Evolutionary conservation across 2,113 vertebrate species (phyloP), one percentile per base, ranked within the genome.

Genomic region (Gasterosteus nipponicus): DNA sequence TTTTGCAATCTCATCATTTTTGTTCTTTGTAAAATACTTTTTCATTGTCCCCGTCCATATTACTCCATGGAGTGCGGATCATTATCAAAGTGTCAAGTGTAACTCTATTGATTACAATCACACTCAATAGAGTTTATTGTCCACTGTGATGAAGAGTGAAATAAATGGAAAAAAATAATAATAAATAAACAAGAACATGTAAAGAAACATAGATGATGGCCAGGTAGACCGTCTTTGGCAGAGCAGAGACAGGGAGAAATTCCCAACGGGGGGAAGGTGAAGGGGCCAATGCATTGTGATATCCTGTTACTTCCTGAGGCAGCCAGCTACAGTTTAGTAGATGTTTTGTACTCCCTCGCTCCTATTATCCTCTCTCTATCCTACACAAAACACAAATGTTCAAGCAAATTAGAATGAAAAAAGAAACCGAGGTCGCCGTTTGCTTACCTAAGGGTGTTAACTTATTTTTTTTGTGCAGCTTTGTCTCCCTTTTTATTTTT

Each of bases 301-400:
- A 88, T 91, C 86, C 81, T 49, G 78, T 92, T 92, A 86, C 91
- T 85, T 83, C 84, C 79, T 9, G 75, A 73, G 89, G 91, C 86
- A 83, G 83, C 77, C 81, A 86, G 77, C 81, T 71, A 78, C 77
- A 84, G 64, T 80, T 78, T 56, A 80, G 72, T 56, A 67, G 60
- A 73, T n/a, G 19, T 83, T 73, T 73, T 70, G 73, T 58, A 64
- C 75, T 74, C 51, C 18, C 65, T 51, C 41, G 10, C 75, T 65
- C 54, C 22, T 4, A 12, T 47, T 4, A 56, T 11, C 47, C 54
- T 44, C 4, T 38, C 69, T 62, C 63, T 54, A 33, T 72, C 75
- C 56, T 29, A 41, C 56, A 39, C 1, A 1, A 4, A 41, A 68
- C 83, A 71, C 19, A 31, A 62, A 31, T 51, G 51, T 54, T 62